A percentile compares a stretch with the other conserved stretches of the same genome.
These are phyloP conservation scores for Cacatua alba DNA, from an alignment of 2,113 vertebrate genomes.

Conservation along the genomic window DNA sequence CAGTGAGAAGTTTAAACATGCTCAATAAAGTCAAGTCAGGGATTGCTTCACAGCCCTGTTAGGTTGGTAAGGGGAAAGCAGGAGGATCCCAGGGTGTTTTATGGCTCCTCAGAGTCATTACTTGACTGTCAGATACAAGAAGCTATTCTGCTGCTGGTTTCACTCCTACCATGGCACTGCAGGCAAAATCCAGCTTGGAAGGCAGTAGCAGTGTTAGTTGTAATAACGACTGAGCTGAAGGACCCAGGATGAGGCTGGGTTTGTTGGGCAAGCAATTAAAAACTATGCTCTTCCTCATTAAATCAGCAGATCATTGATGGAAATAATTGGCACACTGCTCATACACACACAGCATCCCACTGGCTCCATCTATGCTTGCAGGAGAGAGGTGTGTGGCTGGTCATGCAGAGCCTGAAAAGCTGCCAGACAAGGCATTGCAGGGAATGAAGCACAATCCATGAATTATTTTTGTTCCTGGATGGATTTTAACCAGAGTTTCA, in stretches of 20 bases:
- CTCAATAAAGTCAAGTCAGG: background rate
- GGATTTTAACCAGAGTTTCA: background rate
- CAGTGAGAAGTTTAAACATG: background rate
- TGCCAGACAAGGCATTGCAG: background rate
- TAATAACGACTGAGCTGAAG: background rate
- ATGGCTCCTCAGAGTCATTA: background rate
- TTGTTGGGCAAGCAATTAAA: background rate
- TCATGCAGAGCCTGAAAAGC: background rate
- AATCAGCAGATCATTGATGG: background rate
- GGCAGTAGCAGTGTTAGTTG: background rate
- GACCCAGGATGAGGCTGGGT: background rate
- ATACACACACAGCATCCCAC: background rate
- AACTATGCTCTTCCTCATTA: background rate
- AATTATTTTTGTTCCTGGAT: background rate
- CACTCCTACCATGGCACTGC: background rate
- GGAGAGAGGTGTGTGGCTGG: background rate
- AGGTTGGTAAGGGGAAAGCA: background rate
- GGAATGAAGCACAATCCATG: background rate
- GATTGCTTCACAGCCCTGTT: background rate
- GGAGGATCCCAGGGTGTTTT: background rate
- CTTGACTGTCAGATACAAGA: background rate
- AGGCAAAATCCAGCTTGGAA: background rate
- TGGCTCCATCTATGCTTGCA: background rate
- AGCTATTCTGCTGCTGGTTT: background rate
- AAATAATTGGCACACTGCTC: background rate